Percentiles rank a stretch among this genome's conserved stretches.
These are phyloP conservation scores for Peromyscus maniculatus DNA, from an alignment of 2,113 vertebrate species.

Conservation along the genomic window DNA sequence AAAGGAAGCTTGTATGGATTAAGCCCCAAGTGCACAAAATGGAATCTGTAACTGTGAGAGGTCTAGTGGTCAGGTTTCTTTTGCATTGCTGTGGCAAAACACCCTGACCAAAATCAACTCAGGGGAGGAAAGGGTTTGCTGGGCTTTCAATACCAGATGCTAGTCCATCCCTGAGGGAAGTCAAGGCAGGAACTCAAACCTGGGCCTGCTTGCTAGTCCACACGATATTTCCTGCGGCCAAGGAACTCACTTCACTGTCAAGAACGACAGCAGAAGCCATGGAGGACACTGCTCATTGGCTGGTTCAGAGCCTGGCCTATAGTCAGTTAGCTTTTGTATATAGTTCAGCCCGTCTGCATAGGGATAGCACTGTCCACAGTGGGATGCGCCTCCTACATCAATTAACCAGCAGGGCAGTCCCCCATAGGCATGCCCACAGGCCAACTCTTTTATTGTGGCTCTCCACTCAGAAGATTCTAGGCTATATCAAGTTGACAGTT, in stretches of 20 bases:
- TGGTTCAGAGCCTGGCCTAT: neutral
- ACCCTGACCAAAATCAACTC: neutral
- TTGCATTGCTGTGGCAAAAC: neutral
- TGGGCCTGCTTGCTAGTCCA: neutral
- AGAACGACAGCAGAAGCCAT: neutral
- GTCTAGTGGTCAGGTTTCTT: neutral
- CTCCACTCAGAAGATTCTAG: neutral
- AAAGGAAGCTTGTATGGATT: neutral
- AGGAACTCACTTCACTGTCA: neutral
- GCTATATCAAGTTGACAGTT: neutral
- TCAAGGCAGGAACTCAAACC: neutral
- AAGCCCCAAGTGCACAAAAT: neutral
- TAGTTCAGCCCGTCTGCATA: neutral
- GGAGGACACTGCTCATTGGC: too few relatives aligned
- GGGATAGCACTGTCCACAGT: neutral
- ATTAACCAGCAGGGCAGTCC: neutral
- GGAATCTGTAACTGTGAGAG: neutral
- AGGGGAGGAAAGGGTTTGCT: neutral
- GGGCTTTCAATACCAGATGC: neutral
- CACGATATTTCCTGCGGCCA: neutral
- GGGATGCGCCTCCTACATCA: neutral
- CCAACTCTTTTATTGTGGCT: neutral
- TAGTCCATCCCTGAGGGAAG: neutral
- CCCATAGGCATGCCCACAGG: too few relatives aligned
- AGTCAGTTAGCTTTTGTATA: neutral